A percentile compares a stretch with the other conserved stretches of the same genome.
Conservation (phyloP, 2,888 invertebrate genomes). For the Zhuqinia jingwanae region DNA sequence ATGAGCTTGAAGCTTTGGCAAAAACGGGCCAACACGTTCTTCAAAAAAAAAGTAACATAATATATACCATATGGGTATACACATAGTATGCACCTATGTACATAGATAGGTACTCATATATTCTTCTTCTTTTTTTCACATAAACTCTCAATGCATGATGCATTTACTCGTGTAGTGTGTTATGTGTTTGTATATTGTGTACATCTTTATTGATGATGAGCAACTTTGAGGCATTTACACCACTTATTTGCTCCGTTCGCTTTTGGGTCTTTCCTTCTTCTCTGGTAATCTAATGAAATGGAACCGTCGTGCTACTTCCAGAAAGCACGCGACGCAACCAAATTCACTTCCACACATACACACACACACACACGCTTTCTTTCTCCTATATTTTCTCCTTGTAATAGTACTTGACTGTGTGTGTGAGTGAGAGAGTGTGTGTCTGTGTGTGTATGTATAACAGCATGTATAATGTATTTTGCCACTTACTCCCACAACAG, state of each 20-base stretch:
- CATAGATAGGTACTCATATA: too few relatives aligned
- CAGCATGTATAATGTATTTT: slow-evolving; percentile 29
- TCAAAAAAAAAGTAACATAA: not conserved
- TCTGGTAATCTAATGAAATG: slow-evolving; percentile 67
- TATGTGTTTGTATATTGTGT: not conserved
- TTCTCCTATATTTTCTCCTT: slow-evolving; percentile 5
- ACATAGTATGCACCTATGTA: not conserved
- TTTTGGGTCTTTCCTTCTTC: slow-evolving; percentile 57
- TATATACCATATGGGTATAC: not conserved
- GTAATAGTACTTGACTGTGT: too few relatives aligned
- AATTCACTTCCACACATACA: slow-evolving; percentile 33
- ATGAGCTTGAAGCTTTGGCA: slow-evolving; percentile 43
- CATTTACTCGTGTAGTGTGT: not conserved
- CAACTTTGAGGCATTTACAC: slow-evolving; percentile 55
- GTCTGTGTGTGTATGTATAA: too few relatives aligned
- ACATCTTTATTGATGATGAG: slow-evolving; percentile 35
- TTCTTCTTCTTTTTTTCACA: too few relatives aligned
- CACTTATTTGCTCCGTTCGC: slow-evolving; percentile 43
- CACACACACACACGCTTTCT: too few relatives aligned
- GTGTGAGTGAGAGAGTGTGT: not conserved
- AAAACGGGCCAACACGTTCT: slow-evolving; percentile 35
- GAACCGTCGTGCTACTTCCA: slow-evolving; percentile 55
- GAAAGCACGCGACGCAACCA: slow-evolving; percentile 51
- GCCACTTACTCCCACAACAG: slow-evolving; percentile 42
- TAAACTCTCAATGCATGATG: not conserved